phyloP scores from a whole-genome alignment of 2,888 invertebrate genomes.

The Scotopteryx bipunctaria region DNA sequence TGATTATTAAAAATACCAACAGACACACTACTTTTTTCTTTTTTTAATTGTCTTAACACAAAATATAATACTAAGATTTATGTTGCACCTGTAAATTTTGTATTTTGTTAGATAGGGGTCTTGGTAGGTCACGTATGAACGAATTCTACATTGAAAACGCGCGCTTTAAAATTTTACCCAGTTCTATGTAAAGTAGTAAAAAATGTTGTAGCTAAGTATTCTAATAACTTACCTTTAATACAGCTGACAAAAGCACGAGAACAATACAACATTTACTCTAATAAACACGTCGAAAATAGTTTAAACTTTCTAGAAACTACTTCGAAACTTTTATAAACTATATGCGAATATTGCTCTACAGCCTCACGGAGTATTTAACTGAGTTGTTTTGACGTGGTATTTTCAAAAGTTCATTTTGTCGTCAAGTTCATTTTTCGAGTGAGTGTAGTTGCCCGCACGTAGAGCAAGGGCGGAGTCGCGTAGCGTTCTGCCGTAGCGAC shows the following conservation, averaged over 20 bases:
- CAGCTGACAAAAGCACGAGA: constrained; percentile 47
- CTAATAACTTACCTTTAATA: constrained; percentile 54
- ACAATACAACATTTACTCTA: constrained; percentile 34
- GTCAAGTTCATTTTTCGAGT: constrained; percentile 44
- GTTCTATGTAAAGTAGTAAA: too few species aligned
- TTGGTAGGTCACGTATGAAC: too few species aligned
- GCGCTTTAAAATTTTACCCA: too few species aligned
- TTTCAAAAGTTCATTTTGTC: constrained; percentile 42
- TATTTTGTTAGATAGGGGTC: too few species aligned
- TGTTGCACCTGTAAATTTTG: too few species aligned
- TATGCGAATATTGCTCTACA: constrained; percentile 44
- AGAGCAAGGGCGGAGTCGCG: constrained; percentile 52
- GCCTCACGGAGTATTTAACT: constrained; percentile 42
- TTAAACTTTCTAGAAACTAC: constrained; percentile 45
- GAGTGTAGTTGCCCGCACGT: too few species aligned
- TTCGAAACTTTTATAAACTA: constrained; percentile 47
- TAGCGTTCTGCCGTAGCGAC: constrained; percentile 57
- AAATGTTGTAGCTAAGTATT: neutral
- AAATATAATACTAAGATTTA: too few species aligned
- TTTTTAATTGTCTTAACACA: too few species aligned
- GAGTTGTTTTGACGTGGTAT: constrained; percentile 21
- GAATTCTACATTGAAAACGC: too few species aligned
- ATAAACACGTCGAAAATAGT: constrained; percentile 43
- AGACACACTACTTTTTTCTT: too few species aligned
- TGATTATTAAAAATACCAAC: too few species aligned